Evolutionary conservation across 2,888 invertebrate genomes (phyloP), one percentile per base, ranked within the genome.

Genomic region (Germaria angustata): DNA sequence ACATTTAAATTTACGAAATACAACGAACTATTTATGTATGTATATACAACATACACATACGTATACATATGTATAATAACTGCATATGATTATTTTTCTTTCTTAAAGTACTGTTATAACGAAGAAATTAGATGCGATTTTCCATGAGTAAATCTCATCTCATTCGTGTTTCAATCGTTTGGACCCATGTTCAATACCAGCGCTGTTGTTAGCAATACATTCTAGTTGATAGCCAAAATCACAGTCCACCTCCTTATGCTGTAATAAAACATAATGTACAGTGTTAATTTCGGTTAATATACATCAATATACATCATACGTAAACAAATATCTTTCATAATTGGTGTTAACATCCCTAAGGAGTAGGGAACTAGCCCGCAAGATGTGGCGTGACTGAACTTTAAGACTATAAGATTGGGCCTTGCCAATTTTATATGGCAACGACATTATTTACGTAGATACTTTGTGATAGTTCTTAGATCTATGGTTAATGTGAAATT

Each of bases 191-290:
- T 82, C 79, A 15, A 22, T 65, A 9, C 41, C 53, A 34, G 46
- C 65, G 22, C n/a, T 86, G 49, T 87, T 86, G 11, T 86, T 84
- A 55, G 87, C 87, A 51, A 90, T 90, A 77, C 89, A 90, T 59
- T 90, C 90, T 78, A 91, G 85, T 85, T 91, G 91, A 84, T 90
- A 91, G 73, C 88, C 89, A 81, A 90, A 90, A 73, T 90, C 90
- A 80, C 89, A 89, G 75, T 91, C 90, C 77, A 88, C 87, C 65
- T 90, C 89, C 78, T 89, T 89, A 86, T 90, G 87, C 87, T 88
- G 80, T 5, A 86, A 13, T n/a, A 20, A 17, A 11, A 9, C 13
- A 13, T 0, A 55, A 17, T 34, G 5, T 1, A 17, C 7, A 28
- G 32, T 15, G n/a, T 28, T 2, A 2, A 15, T 15, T 53, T 11